Base-by-base conservation (phyloP, 2,888 invertebrate species). In the Quadroppia sp. region DNA sequence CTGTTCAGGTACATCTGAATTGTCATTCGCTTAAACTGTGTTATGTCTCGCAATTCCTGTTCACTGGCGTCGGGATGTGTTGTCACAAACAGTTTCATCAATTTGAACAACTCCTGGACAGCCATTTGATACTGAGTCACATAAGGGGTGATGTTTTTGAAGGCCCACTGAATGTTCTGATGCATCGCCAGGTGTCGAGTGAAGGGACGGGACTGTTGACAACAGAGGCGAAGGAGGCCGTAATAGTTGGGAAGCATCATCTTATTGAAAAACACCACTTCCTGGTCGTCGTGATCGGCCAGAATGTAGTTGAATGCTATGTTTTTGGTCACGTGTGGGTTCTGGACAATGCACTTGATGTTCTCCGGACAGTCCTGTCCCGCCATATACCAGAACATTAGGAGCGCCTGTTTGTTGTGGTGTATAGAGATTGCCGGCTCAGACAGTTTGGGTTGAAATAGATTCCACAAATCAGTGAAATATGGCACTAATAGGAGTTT, bases 141-240 rank as follows among this genome's bases (percentile, higher is more conserved):
- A 83, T 94, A 94, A n/a, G 94, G 94, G 42, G 94, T 92, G 77
- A 96, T 94, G 83, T 95, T 95, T 81, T 94, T 90, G 83, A 95
- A 95, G 32, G 95, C 95, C 95, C 95, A 96, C 81, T 93, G 92
- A 59, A 96, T 88, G 85, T 96, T 96, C 84, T 95, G 94, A 84
- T 96, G 95, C 78, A 89, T 89, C 0, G 94, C 92, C 74, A 96
- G 85, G 80, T 91, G 89, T 72, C 93, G 87, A 6, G 94, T 91
- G 82, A 96, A 93, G 30, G 88, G 84, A 64, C 89, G 87, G 6
- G 94, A 94, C 79, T 92, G 90, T 78, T 93, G 90, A 81, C 95
- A 95, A 84, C 92, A 94, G 82, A 94, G 87, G 77, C 94, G 87
- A 79, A 96, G 84, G 75, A 96, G 85, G 59, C 94, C 93, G 82